Percentiles rank a stretch among this genome's conserved stretches.
Evolutionary conservation across 2,113 vertebrate genomes (phyloP).

Genomic region (Oncorhynchus kisutch): DNA sequence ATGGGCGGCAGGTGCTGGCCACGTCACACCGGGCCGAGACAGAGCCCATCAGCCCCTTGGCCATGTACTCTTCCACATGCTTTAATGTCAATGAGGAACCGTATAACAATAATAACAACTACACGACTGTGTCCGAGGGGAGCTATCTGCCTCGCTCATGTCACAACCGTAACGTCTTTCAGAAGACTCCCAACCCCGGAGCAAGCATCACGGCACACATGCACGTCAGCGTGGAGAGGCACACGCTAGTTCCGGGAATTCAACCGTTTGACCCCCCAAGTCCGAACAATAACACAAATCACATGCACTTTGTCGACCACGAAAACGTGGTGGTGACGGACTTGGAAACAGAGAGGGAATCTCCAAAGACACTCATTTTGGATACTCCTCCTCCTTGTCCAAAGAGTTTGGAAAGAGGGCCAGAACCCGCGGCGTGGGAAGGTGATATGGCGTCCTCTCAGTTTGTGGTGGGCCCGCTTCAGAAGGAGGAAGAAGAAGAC

Average conservation of each 20-base stretch:
- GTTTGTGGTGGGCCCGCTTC: constrained; percentile 23
- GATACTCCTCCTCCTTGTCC: constrained; percentile 40
- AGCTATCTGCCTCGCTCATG: constrained; percentile 44
- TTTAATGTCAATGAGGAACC: constrained; percentile 50
- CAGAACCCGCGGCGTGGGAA: constrained; percentile 19
- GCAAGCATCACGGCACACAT: constrained; percentile 66
- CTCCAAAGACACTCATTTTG: constrained; percentile 50
- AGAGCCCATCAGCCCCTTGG: constrained; percentile 65
- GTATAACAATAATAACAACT: constrained; percentile 41
- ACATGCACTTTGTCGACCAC: constrained; percentile 56
- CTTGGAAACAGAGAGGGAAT: constrained; percentile 56
- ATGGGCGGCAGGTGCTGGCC: constrained; percentile 43
- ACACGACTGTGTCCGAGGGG: constrained; percentile 62
- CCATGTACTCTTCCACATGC: constrained; percentile 55
- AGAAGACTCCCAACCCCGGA: constrained; percentile 51
- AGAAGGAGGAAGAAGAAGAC: constrained; percentile 57
- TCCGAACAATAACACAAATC: constrained; percentile 70
- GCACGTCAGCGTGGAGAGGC: constrained; percentile 79
- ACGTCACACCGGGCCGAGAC: constrained; percentile 57
- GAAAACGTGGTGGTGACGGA: constrained; percentile 65
- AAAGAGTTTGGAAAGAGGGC: constrained; percentile 46
- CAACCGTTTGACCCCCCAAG: constrained; percentile 72
- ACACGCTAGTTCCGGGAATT: constrained; percentile 79
- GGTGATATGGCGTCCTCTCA: constrained; percentile 42
- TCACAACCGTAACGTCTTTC: constrained; percentile 50